phyloP scores from a whole-genome alignment of 2,888 invertebrate species.

The Rapana venosa region DNA sequence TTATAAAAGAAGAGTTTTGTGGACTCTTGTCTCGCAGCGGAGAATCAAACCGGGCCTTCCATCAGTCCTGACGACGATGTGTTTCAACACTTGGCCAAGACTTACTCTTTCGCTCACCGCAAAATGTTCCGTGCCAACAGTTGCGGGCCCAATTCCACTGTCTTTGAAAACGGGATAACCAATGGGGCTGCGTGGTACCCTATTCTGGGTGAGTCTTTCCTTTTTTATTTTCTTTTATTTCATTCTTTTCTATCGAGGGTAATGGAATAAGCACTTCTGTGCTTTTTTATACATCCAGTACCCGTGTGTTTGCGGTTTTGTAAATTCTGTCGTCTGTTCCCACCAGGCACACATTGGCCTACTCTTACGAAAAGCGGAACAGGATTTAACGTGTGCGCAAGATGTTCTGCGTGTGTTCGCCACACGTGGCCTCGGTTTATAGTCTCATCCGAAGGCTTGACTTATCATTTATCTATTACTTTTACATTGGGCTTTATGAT shows the following conservation, averaged over 20 bases:
- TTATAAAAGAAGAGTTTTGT: too few relatives aligned
- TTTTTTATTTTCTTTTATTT: background rate
- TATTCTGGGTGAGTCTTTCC: slow-evolving; percentile 82
- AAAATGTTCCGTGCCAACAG: slow-evolving; percentile 83
- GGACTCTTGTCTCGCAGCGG: background rate
- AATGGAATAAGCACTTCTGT: background rate
- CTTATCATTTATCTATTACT: too few relatives aligned
- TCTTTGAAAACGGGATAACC: slow-evolving; percentile 84
- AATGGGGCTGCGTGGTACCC: slow-evolving; percentile 97
- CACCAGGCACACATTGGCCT: too few relatives aligned
- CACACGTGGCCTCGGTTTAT: too few relatives aligned
- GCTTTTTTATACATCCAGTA: background rate
- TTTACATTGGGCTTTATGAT: too few relatives aligned
- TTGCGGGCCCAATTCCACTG: slow-evolving; percentile 39
- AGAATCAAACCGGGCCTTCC: background rate
- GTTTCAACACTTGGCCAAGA: slow-evolving; percentile 87
- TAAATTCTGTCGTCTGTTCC: too few relatives aligned
- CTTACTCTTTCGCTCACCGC: slow-evolving; percentile 87
- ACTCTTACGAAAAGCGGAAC: too few relatives aligned
- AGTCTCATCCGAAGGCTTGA: too few relatives aligned
- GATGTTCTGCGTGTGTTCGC: too few relatives aligned
- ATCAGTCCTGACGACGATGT: slow-evolving; percentile 87
- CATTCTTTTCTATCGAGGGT: background rate
- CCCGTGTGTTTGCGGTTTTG: background rate
- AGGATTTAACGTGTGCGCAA: too few relatives aligned